These are phyloP conservation scores for Lycocerus yunnanus DNA, from an alignment of 2,888 invertebrate species.

Conservation along the genomic window DNA sequence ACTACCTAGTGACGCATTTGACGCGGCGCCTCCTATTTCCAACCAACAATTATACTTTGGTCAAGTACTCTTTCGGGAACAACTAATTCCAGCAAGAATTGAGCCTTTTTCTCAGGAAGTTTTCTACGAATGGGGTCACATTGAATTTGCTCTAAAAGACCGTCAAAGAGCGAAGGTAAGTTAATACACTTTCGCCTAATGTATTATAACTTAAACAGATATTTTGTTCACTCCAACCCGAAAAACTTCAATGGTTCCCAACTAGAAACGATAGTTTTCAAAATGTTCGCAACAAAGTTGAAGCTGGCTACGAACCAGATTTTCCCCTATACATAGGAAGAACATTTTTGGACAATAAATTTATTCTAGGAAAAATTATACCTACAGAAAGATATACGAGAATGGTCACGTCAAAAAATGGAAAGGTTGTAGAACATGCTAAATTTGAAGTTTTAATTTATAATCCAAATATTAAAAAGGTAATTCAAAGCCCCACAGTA, in stretches of 20 bases:
- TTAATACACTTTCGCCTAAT: not conserved
- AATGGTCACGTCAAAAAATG: conserved; percentile 13
- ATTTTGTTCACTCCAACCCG: conserved; percentile 14
- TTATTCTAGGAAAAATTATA: conserved; percentile 17
- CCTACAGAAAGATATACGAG: conserved; percentile 1
- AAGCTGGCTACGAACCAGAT: conserved; percentile 13
- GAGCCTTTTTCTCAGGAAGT: not conserved
- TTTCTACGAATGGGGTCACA: conserved; percentile 6
- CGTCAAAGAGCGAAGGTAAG: conserved; percentile 1
- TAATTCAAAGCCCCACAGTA: too few species aligned
- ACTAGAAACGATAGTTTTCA: conserved; percentile 9
- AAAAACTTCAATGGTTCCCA: conserved; percentile 18
- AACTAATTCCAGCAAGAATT: conserved; percentile 14
- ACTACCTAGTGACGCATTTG: not conserved
- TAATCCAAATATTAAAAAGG: conserved; percentile 5
- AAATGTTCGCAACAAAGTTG: conserved; percentile 5
- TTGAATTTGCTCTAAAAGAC: not conserved
- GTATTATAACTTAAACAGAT: conserved; percentile 3
- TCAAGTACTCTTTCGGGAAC: not conserved
- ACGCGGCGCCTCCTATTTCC: not conserved
- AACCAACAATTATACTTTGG: not conserved
- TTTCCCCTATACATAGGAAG: conserved; percentile 12
- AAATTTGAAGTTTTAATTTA: conserved; percentile 17
- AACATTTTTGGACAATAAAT: conserved; percentile 6
- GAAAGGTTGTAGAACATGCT: conserved; percentile 4